Evolutionary conservation across 2,888 invertebrate species (phyloP), one percentile per base, ranked within the genome.

Genomic region (Epiblema foenella): DNA sequence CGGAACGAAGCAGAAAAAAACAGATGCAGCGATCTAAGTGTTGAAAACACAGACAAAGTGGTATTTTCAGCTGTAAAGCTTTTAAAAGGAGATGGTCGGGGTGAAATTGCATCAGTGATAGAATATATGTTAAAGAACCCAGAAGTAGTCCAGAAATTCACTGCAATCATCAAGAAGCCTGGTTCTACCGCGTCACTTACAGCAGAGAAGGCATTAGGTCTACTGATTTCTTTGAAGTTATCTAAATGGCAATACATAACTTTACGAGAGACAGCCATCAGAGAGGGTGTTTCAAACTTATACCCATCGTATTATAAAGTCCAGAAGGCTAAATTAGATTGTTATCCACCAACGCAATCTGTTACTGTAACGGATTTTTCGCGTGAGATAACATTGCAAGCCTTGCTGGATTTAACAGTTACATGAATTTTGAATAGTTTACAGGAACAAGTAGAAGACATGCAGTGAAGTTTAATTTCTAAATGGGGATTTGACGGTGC

Each of bases 401-500:
- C 54, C 20, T 24, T 24, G 11, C 54, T 54, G 54, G 54, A 54
- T 54, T 24, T 54, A 20, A 54, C 54, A 24, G 54, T 54, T 11
- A 54, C 10, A 24, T 1, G 24, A 24, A 54, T 54, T 24, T 11
- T 54, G 24, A 11, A 54, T 18, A 52, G 51, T 52, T 52, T 52
- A 52, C 51, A 18, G 18, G 17, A 20, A 18, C 10, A 52, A 20
- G 18, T 52, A 29, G 63, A 69, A 39, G n/a, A 39, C 29, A 59
- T 18, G 29, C 62, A 60, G 54, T n/a, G n/a, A n/a, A n/a, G n/a
- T n/a, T 24, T 58, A 37, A 24, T 54, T 2, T 24, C 24, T 7
- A 54, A 54, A 54, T 54, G 54, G 24, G 54, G 54, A 0, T 54
- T 54, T 54, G 54, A 54, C 5, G 54, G 54, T 54, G 54, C 54